Percentiles rank a stretch among this genome's conserved stretches.
Conservation (phyloP, 2,888 invertebrate species). For the Mimachlamys varia region DNA sequence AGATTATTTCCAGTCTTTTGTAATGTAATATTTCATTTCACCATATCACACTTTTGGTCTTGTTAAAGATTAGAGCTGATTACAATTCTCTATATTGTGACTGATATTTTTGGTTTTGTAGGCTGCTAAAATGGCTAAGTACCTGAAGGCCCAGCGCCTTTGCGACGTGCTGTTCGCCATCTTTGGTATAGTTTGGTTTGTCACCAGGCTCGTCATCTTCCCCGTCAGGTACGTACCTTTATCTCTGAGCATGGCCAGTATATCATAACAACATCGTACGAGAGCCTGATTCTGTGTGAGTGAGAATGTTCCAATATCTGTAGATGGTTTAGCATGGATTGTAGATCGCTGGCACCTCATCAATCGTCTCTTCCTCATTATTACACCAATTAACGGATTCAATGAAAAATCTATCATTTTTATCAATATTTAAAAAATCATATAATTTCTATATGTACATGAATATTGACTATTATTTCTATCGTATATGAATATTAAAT, state of each 20-base stretch:
- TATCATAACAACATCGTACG: neutral
- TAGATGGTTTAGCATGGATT: constrained; percentile 1
- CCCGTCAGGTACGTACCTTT: constrained; percentile 85
- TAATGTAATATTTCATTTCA: no score
- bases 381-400: neutral
- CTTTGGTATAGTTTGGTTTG: constrained; percentile 95
- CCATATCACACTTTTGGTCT: no score
- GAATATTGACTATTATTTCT: no score
- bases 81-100: neutral
- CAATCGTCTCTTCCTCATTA: neutral
- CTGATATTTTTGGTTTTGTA: constrained; percentile 79
- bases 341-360: neutral
- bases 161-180: constrained; percentile 94
- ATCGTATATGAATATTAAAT: no score
- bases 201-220: constrained; percentile 93
- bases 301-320: neutral
- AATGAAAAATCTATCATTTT: neutral
- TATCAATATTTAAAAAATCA: neutral
- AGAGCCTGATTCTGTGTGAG: neutral
- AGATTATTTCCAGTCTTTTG: no score
- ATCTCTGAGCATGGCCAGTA: neutral
- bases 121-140: constrained; percentile 97
- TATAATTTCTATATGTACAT: no score
- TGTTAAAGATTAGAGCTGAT: no score
- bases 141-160: constrained; percentile 92